Conservation (phyloP, 1,140 invertebrate species). For the Holotrichia oblita region DNA sequence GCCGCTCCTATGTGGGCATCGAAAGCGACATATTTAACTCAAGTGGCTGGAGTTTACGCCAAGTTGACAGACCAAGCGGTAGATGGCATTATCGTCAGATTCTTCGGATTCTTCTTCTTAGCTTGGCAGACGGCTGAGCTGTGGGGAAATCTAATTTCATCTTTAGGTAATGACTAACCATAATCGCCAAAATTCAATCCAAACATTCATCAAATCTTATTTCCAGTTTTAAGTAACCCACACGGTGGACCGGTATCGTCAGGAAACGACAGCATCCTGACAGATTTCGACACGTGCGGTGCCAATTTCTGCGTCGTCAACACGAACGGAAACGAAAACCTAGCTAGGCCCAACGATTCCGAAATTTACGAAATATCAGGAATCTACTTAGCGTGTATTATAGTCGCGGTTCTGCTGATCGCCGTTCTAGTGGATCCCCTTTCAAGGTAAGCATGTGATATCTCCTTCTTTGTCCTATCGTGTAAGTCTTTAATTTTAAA, state of each 20-base stretch:
- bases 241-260: constrained; percentile 64
- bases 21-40: constrained; percentile 94
- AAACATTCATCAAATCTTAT: constrained; percentile 37
- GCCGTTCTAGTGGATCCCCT: constrained; percentile 89
- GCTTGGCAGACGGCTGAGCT: constrained; percentile 95
- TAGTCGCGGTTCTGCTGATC: constrained; percentile 86
- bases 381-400: constrained; percentile 87
- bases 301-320: constrained; percentile 83
- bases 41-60: constrained; percentile 88
- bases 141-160: constrained; percentile 97
- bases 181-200: not conserved
- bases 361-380: no score
- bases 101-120: constrained; percentile 98
- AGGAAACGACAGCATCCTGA: constrained; percentile 61
- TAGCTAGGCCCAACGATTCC: constrained; percentile 79
- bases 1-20: constrained; percentile 97
- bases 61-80: constrained; percentile 86
- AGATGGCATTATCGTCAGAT: constrained; percentile 91
- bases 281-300: constrained; percentile 75
- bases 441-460: constrained; percentile 70
- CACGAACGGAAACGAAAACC: constrained; percentile 72
- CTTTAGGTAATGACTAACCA: constrained; percentile 70
- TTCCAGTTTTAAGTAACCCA: constrained; percentile 78
- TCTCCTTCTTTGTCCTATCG: not conserved
- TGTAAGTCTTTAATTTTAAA: not conserved